These are phyloP conservation scores for Harpalus rubripes DNA, from an alignment of 2,888 invertebrate species.

Conservation along the genomic window DNA sequence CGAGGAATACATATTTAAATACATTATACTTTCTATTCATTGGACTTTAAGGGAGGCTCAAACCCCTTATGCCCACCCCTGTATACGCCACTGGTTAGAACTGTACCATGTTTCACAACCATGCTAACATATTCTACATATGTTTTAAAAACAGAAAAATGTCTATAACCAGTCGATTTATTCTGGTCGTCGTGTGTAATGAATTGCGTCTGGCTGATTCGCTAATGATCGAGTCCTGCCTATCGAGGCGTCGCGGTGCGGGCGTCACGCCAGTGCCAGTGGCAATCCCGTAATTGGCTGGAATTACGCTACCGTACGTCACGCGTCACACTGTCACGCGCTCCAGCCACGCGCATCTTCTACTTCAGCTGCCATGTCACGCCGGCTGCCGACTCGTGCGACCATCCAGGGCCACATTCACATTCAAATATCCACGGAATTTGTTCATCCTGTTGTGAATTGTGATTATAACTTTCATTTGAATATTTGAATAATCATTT, in stretches of 20 bases:
- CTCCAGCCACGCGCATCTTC: constrained; percentile 6
- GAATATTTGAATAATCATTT: constrained; percentile 56
- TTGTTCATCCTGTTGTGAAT: too few species aligned
- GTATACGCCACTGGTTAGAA: too few species aligned
- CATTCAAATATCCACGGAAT: background rate
- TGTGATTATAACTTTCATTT: constrained; percentile 42
- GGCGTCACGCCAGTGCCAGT: constrained; percentile 72
- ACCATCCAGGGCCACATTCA: background rate
- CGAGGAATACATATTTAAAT: too few species aligned
- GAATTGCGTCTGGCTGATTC: constrained; percentile 70
- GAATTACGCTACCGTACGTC: constrained; percentile 70
- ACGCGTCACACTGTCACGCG: constrained; percentile 52
- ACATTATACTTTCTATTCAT: too few species aligned
- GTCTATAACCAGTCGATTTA: too few species aligned
- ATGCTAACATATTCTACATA: too few species aligned
- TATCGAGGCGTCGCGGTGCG: constrained; percentile 58
- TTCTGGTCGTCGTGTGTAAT: background rate
- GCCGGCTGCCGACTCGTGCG: background rate
- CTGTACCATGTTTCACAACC: too few species aligned
- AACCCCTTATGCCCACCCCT: too few species aligned
- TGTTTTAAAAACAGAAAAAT: too few species aligned
- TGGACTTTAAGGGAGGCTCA: too few species aligned
- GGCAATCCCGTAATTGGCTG: constrained; percentile 73
- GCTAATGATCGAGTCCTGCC: constrained; percentile 68
- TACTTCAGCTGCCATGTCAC: background rate